Evolutionary conservation across 1,140 invertebrate species (phyloP), one percentile per base, ranked within the genome.

Genomic region (Trigoniulus corallinus): DNA sequence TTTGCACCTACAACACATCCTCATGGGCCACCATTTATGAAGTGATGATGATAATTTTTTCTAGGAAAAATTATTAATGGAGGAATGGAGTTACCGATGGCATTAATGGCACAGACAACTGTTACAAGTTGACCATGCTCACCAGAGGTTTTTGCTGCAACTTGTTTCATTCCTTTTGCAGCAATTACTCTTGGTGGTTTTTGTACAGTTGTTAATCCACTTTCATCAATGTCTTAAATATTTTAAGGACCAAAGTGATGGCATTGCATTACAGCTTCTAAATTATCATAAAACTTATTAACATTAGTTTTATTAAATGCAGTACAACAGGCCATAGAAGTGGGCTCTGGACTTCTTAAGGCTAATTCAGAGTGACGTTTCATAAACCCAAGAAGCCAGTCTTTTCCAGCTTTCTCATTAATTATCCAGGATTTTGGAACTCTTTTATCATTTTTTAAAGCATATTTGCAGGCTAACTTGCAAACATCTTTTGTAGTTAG

Each of bases 291-390:
- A 60, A 69, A 70, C 25, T 48, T 43, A 12, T 34, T 40, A 1
- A 68, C 61, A 50, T 70, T 72, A 4, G 22, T 59, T 70, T 64
- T 64, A 58, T 74, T 74, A 54, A 72, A 72, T 47, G 64, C 67
- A 13, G 67, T 69, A 13, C 66, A 65, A 55, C 69, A 60, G 20
- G 65, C 59, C 15, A 70, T 52, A 47, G 68, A 69, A 12, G 68
- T 68, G 54, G 63, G 61, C 53, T 69, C 61, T 48, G 66, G 65
- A 52, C 47, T 59, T 34, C 65, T 55, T 25, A 71, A 48, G 21
- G 66, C 67, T 20, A 74, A 53, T 52, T 52, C 47, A 13, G 61
- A 60, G 51, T 72, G 63, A 56, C 68, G 54, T 55, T 63, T 64
- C 56, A 72, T 59, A 58, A 72, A 72, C 12, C 47, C 51, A 2